A percentile compares a stretch with the other conserved stretches of the same genome.
phyloP scores from a whole-genome alignment of 2,888 invertebrate genomes.

The Drosophila aldrichi region DNA sequence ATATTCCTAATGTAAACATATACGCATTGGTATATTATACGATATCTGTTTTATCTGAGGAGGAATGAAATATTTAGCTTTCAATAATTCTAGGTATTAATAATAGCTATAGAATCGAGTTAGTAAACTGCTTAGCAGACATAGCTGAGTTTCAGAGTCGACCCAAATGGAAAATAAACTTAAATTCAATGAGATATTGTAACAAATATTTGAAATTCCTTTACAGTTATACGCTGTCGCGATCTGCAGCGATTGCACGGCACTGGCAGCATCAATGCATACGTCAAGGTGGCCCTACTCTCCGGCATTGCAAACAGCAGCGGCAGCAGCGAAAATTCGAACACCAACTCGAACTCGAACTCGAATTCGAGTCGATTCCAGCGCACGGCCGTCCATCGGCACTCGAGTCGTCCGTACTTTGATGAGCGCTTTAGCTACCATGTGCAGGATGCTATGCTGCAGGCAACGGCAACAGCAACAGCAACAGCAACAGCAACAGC shows the following conservation, averaged over 20 bases:
- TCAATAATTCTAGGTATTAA: not conserved
- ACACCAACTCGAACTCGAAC: conserved; percentile 1
- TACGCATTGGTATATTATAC: not conserved
- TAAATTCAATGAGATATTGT: not conserved
- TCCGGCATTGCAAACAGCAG: conserved; percentile 18
- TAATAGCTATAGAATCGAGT: not conserved
- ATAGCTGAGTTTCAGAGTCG: not conserved
- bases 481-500: conserved; percentile 55
- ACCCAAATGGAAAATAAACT: too few species aligned
- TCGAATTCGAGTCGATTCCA: conserved; percentile 86
- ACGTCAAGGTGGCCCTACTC: conserved; percentile 66
- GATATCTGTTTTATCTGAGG: not conserved
- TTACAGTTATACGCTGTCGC: conserved; percentile 91
- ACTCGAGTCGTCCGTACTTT: conserved; percentile 92
- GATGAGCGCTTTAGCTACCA: conserved; percentile 91
- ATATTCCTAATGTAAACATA: not conserved
- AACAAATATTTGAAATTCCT: not conserved
- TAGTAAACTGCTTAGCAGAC: not conserved
- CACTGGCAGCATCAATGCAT: conserved; percentile 89
- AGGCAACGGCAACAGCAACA: conserved; percentile 2
- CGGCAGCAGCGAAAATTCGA: conserved; percentile 4
- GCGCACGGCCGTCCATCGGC: conserved; percentile 92
- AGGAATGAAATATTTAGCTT: not conserved
- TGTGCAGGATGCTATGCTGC: conserved; percentile 37
- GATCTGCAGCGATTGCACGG: conserved; percentile 90